Evolutionary conservation across 2,113 vertebrate genomes (phyloP).

Genomic region (Tupaia chinensis): DNA sequence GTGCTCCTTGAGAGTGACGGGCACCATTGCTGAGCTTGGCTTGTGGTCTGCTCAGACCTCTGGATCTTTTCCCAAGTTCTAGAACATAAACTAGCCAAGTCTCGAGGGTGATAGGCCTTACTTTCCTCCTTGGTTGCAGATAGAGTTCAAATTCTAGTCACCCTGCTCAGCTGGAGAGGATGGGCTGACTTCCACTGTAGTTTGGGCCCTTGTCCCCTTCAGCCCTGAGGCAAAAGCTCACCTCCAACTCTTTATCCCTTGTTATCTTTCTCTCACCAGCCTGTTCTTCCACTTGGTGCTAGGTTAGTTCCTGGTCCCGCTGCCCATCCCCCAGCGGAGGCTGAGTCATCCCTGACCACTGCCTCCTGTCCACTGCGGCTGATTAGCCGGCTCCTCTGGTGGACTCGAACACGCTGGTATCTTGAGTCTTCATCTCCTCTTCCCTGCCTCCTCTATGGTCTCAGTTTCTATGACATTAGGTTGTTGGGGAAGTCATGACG

Average conservation of each 20-base stretch:
- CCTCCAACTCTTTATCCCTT: not conserved
- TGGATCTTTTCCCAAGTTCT: not conserved
- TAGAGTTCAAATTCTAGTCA: not conserved
- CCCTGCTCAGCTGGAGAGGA: not conserved
- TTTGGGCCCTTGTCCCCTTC: not conserved
- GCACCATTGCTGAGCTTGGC: not conserved
- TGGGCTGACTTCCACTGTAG: not conserved
- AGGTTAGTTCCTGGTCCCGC: not conserved
- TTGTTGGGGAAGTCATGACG: too few relatives aligned
- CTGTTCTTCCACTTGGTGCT: not conserved
- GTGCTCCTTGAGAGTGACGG: not conserved
- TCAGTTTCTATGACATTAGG: not conserved
- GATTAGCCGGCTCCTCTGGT: not conserved
- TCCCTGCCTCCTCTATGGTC: accelerated
- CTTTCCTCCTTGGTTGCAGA: not conserved
- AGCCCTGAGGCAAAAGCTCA: not conserved
- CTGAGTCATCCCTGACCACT: slow-evolving; percentile 17
- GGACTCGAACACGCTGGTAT: not conserved
- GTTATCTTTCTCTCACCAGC: not conserved
- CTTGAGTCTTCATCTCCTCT: not conserved
- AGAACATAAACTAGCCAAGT: not conserved
- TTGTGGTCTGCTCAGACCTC: not conserved
- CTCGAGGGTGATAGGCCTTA: not conserved
- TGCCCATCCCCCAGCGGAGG: not conserved
- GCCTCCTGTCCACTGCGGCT: not conserved